Conservation (phyloP, 1,140 invertebrate species). For the Latrodectus geometricus region DNA sequence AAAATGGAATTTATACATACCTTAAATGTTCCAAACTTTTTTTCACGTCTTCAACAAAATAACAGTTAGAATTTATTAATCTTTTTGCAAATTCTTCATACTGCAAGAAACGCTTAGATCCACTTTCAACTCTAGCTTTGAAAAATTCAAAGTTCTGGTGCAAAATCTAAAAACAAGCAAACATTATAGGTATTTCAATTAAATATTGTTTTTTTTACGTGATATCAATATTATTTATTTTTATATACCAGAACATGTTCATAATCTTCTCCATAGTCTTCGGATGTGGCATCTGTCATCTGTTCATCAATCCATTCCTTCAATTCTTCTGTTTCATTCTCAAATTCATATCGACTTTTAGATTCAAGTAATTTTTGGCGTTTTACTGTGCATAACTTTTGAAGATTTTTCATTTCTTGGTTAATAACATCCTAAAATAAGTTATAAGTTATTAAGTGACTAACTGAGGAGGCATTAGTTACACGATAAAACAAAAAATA, state of each 20-base stretch:
- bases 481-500: no score
- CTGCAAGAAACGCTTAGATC: slow-evolving; percentile 90
- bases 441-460: no score
- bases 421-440: slow-evolving; percentile 68
- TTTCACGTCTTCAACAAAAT: slow-evolving; percentile 88
- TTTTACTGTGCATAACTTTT: slow-evolving; percentile 81
- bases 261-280: slow-evolving; percentile 97
- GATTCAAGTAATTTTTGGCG: slow-evolving; percentile 90
- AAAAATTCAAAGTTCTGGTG: slow-evolving; percentile 96
- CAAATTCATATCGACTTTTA: slow-evolving; percentile 91
- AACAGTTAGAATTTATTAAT: slow-evolving; percentile 79
- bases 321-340: slow-evolving; percentile 89
- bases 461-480: no score
- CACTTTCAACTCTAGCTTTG: slow-evolving; percentile 89
- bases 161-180: slow-evolving; percentile 75
- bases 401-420: slow-evolving; percentile 83
- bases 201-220: no score
- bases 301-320: slow-evolving; percentile 96
- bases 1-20: slow-evolving; percentile 71
- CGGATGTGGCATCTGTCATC: slow-evolving; percentile 86
- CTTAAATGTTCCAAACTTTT: slow-evolving; percentile 87
- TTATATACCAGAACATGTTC: slow-evolving; percentile 86
- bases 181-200: background rate
- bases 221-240: background rate
- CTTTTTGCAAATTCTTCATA: slow-evolving; percentile 93